Conservation (phyloP, 2,797 vertebrate species). For the Macroramphosus scolopax region DNA sequence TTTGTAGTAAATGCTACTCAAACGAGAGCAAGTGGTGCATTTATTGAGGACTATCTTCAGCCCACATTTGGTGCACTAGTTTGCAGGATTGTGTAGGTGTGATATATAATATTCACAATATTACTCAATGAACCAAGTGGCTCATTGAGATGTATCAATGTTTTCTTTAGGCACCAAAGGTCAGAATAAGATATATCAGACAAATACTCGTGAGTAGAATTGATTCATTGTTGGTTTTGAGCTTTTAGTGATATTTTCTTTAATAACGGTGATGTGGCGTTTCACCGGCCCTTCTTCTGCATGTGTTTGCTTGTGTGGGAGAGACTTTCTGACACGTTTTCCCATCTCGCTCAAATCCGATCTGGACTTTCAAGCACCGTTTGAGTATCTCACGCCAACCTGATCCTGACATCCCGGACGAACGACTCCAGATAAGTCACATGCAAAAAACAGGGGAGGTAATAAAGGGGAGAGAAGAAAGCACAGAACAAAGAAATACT, state of each 20-base stretch:
- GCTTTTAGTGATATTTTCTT: constrained; percentile 18
- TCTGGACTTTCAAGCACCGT: constrained; percentile 39
- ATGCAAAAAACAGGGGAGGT: constrained; percentile 4
- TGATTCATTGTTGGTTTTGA: not conserved
- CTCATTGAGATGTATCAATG: too few species aligned
- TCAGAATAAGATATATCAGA: too few species aligned
- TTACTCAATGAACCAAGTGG: too few species aligned
- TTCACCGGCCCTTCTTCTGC: constrained; percentile 24
- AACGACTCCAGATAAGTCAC: constrained; percentile 6
- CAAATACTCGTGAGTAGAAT: too few species aligned
- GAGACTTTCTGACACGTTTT: constrained; percentile 43
- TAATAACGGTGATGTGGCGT: constrained; percentile 7
- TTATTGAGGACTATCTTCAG: constrained; percentile 1
- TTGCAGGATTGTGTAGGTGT: not conserved
- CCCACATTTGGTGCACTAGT: not conserved
- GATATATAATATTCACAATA: not conserved
- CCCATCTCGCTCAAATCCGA: constrained; percentile 43
- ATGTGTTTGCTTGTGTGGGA: not conserved
- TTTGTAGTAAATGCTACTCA: not conserved
- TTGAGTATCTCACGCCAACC: too few species aligned
- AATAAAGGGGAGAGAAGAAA: constrained; percentile 25
- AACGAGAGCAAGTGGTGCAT: not conserved
- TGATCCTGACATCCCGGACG: too few species aligned
- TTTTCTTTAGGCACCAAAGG: too few species aligned
- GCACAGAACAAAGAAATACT: constrained; percentile 49